phyloP scores from a whole-genome alignment of 2,888 invertebrate genomes.

The Orthosia incerta region DNA sequence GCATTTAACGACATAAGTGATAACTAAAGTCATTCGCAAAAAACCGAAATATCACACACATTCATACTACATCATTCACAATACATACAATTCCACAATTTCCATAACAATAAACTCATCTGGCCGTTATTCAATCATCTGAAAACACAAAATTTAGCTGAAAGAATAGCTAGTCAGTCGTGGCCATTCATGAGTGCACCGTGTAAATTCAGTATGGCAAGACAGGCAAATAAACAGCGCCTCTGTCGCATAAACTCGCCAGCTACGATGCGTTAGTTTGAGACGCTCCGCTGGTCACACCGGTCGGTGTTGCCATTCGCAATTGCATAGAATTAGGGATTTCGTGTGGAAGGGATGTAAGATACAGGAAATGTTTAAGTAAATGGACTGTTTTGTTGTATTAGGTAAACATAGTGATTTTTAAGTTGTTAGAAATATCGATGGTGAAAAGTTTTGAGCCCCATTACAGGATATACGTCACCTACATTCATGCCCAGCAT shows the following conservation, averaged over 20 bases:
- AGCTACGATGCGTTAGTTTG: constrained; percentile 69
- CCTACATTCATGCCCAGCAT: too few species aligned
- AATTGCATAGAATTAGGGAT: constrained; percentile 60
- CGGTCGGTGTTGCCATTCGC: constrained; percentile 58
- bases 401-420: not conserved
- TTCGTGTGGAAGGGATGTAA: constrained; percentile 54
- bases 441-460: too few species aligned
- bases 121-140: constrained; percentile 43
- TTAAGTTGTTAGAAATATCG: not conserved
- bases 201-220: constrained; percentile 55
- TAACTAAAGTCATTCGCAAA: too few species aligned
- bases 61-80: constrained; percentile 2
- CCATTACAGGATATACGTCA: too few species aligned
- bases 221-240: constrained; percentile 63
- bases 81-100: constrained; percentile 23
- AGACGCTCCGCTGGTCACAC: constrained; percentile 58
- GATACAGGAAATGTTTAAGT: constrained; percentile 25
- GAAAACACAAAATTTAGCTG: constrained; percentile 51
- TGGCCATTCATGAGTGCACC: constrained; percentile 54
- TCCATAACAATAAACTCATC: constrained; percentile 45
- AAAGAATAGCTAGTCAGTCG: constrained; percentile 48
- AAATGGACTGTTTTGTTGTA: constrained; percentile 4
- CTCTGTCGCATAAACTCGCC: constrained; percentile 64
- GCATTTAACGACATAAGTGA: too few species aligned
- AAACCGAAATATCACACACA: not conserved